phyloP scores from a whole-genome alignment of 2,888 invertebrate genomes.

The Idaea aversata region DNA sequence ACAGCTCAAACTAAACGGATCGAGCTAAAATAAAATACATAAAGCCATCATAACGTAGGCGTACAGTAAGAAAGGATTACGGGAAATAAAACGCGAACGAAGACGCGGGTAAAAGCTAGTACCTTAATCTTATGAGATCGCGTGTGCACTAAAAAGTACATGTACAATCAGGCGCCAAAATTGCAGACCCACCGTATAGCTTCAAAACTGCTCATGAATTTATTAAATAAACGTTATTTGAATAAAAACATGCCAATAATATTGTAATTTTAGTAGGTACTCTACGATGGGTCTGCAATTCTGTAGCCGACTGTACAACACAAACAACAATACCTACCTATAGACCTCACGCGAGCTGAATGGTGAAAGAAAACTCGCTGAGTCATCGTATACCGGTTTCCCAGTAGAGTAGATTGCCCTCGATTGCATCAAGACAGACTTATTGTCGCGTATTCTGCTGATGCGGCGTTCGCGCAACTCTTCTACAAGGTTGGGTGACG shows the following conservation, averaged over 20 bases:
- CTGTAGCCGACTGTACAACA: background rate
- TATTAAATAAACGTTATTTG: too few species aligned
- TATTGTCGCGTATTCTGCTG: background rate
- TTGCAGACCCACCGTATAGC: too few species aligned
- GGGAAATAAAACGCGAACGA: background rate
- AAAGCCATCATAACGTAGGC: too few species aligned
- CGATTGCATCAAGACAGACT: background rate
- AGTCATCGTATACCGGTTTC: background rate
- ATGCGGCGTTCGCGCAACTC: background rate
- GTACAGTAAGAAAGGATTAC: too few species aligned
- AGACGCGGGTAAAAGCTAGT: background rate
- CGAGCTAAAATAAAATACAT: too few species aligned
- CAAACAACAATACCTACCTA: background rate
- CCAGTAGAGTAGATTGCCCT: background rate
- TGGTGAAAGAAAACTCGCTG: background rate
- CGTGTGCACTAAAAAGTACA: too few species aligned
- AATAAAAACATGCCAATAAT: background rate
- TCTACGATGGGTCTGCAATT: background rate
- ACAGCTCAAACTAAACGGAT: too few species aligned
- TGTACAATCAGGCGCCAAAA: too few species aligned
- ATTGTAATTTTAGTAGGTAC: background rate
- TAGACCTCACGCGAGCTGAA: background rate
- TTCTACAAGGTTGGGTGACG: background rate
- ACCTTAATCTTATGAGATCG: too few species aligned
- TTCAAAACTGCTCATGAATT: constrained; percentile 2